Base-by-base conservation (phyloP, 2,888 invertebrate species). In the Empis livida region DNA sequence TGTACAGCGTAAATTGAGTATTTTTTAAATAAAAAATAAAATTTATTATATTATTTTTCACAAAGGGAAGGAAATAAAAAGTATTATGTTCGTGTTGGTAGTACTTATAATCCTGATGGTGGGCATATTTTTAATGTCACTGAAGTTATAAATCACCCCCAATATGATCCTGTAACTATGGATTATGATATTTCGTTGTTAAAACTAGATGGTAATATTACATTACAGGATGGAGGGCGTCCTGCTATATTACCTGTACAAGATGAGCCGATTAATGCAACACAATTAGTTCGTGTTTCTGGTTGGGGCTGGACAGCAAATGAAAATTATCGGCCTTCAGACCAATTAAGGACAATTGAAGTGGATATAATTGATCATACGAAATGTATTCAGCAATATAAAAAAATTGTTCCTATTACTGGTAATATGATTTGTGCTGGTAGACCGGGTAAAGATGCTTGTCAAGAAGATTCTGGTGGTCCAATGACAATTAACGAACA, bases 381-480 rank as follows among this genome's bases (percentile, higher is more conserved):
- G 4, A 11, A 16, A 3, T 53, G 53, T 30, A 46, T 10, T n/a
- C 5, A 35, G 5, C 35, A 35, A 35, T 35, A n/a, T 35, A 35
- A 35, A 35, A 8, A 4, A 13, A 35, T n/a, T 8, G 10, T n/a
- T 35, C 71, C 74, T 9, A 79, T 84, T 50, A 64, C 82, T 48
- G 78, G 80, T 60, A 79, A 82, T 46, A 88, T 88, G 83, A 70
- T 88, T 11, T 16, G 37, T 44, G 31, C 61, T 74, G 74, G 88
- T 1, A 75, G 77, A 50, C 88, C 85, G 0, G 84, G 84, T 1
- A 77, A 82, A 1, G 87, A 89, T 59, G 82, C 87, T 0, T 88
- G 88, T 58, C 76, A 81, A 8, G 88, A 87, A 0, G 88, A 89
- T 63, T 84, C 84, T 0, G 88, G 89, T 0, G 88, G 89, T 1